phyloP scores from a whole-genome alignment of 2,797 vertebrate species.

The Pseudochromis fuscus region DNA sequence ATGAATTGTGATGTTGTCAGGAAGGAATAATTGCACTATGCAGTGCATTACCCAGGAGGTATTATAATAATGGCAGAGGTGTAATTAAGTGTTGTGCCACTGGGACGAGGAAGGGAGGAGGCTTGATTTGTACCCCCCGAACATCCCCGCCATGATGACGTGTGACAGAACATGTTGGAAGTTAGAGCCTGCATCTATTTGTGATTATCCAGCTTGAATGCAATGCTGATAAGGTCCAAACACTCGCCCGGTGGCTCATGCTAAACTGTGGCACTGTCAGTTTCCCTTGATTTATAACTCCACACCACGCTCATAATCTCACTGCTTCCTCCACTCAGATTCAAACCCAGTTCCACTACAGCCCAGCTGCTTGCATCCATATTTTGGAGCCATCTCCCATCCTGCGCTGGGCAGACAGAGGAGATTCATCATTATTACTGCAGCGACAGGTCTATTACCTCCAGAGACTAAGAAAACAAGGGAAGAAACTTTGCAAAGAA shows the following conservation, averaged over 20 bases:
- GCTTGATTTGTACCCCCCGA: slow-evolving; percentile 54
- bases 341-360: slow-evolving; percentile 62
- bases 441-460: slow-evolving; percentile 86
- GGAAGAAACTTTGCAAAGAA: slow-evolving; percentile 70
- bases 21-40: slow-evolving; percentile 79
- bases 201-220: slow-evolving; percentile 24
- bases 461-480: slow-evolving; percentile 80
- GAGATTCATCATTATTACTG: slow-evolving; percentile 86
- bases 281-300: slow-evolving; percentile 75
- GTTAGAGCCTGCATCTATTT: slow-evolving; percentile 13
- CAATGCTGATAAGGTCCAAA: slow-evolving; percentile 13
- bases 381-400: slow-evolving; percentile 71
- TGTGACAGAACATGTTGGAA: slow-evolving; percentile 33
- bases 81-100: slow-evolving; percentile 77
- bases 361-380: slow-evolving; percentile 60
- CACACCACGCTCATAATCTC: slow-evolving; percentile 65
- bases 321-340: slow-evolving; percentile 62
- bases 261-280: slow-evolving; percentile 52
- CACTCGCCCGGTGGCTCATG: slow-evolving; percentile 20
- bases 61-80: slow-evolving; percentile 74
- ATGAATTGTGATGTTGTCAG: slow-evolving; percentile 80
- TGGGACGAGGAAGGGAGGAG: slow-evolving; percentile 46
- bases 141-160: slow-evolving; percentile 34
- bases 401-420: slow-evolving; percentile 63
- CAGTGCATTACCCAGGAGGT: slow-evolving; percentile 75